Evolutionary conservation across 2,888 invertebrate genomes (phyloP), one percentile per base, ranked within the genome.

Genomic region (Linnaemya vulpina): DNA sequence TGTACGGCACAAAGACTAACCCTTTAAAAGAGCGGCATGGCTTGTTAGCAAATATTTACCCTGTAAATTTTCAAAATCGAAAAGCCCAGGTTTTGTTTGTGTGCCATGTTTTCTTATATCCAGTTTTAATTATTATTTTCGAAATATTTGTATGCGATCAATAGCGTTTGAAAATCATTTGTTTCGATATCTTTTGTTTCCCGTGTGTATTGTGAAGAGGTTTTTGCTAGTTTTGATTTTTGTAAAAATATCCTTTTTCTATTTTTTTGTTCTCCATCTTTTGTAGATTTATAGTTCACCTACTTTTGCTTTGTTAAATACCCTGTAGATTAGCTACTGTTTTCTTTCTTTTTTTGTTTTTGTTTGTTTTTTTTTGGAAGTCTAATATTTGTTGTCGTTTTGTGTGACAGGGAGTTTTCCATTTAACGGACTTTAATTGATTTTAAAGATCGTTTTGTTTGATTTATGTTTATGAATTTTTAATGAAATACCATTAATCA

Each of bases 401-500:
- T 85, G 20, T 35, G 25, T 49, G 7, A 30, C 58, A 62, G 82
- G 85, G 85, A 67, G 79, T 78, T 80, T 86, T 46, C 67, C 22
- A 20, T 75, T 73, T 75, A 73, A 71, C 51, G 62, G 10, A 25
- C 46, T 75, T 74, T 63, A 63, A 75, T 75, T 76, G 53, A 74
- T 75, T 62, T 46, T 35, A 17, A 15, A 25, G 17, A 40, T 38
- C 49, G 7, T 30, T 51, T 51, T 22, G 75, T 87, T 84, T 88
- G 87, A 88, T 87, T 88, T 86, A 89, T 88, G 88, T 87, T 89
- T 87, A 89, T 88, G 88, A 87, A 88, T 88, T 88, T 90, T 88
- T 88, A 90, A 89, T 88, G 87, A 84, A 83, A 80, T 70, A 76
- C 87, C 89, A 91, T 90, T 90, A 89, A 90, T 90, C 90, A 90